Evolutionary conservation across 2,797 vertebrate species (phyloP).

Genomic region (Phoxinus dragarum): DNA sequence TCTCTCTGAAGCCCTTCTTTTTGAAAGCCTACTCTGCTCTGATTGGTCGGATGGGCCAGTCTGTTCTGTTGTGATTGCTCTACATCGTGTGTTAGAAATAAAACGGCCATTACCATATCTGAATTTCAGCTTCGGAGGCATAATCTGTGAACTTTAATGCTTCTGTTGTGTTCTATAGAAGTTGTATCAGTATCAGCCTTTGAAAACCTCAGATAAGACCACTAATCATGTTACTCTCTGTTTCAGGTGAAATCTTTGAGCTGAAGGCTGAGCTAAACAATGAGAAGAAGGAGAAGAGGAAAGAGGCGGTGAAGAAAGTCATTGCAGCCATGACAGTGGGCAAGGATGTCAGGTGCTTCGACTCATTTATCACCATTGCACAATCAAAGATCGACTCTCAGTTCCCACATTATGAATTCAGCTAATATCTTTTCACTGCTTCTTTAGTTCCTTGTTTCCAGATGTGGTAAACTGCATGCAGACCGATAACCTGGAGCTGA

Average conservation of each 20-base stretch:
- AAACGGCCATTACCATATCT: background rate
- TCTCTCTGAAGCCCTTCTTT: background rate
- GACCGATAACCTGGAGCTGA: slow-evolving; percentile 97
- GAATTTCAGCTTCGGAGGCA: background rate
- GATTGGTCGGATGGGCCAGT: background rate
- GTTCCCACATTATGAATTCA: background rate
- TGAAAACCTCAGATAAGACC: background rate
- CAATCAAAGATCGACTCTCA: background rate
- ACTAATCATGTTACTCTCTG: slow-evolving; percentile 8
- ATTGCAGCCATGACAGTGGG: slow-evolving; percentile 99
- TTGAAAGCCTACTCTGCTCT: background rate
- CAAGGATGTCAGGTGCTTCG: slow-evolving; percentile 95
- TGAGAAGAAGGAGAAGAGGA: slow-evolving; percentile 99
- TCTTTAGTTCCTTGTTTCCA: slow-evolving; percentile 90
- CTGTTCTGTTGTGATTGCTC: background rate
- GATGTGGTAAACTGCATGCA: slow-evolving; percentile 99
- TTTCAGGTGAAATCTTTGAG: slow-evolving; percentile 97
- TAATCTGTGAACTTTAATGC: background rate
- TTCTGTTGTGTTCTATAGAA: background rate
- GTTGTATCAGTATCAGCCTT: background rate
- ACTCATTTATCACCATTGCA: background rate
- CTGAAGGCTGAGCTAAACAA: slow-evolving; percentile 99
- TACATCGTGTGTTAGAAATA: background rate
- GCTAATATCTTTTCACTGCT: background rate
- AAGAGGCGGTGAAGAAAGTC: slow-evolving; percentile 98